A percentile compares a stretch with the other conserved stretches of the same genome.
Conservation (phyloP, 2,113 vertebrate species). For the Neotoma lepida region DNA sequence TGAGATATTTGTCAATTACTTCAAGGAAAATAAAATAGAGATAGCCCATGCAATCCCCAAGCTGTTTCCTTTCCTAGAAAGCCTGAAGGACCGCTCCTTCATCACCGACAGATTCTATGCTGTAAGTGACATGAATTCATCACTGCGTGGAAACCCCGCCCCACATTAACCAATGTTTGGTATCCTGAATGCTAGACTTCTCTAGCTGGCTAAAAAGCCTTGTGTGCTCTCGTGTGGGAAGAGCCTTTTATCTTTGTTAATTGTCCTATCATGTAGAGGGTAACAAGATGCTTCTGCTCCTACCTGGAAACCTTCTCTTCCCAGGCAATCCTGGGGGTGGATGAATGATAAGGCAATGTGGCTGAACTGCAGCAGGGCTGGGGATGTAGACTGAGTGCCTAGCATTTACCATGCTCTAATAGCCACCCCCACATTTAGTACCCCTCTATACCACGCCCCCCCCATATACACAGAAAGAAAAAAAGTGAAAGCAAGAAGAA, state of each 20-base stretch:
- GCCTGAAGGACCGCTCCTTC: background rate
- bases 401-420: background rate
- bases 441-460: background rate
- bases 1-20: background rate
- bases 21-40: background rate
- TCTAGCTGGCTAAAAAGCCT: background rate
- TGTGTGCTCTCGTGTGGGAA: background rate
- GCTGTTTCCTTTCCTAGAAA: background rate
- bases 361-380: background rate
- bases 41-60: background rate
- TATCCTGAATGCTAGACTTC: background rate
- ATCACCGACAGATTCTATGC: background rate
- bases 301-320: background rate
- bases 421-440: background rate
- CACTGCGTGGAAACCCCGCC: background rate
- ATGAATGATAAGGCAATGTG: background rate
- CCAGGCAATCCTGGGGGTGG: background rate
- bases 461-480: background rate
- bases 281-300: background rate
- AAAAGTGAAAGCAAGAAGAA: background rate
- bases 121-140: background rate
- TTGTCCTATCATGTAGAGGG: background rate
- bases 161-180: background rate
- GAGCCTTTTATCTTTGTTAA: background rate
- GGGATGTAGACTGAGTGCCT: too few species aligned